Conservation (phyloP, 2,888 invertebrate species). For the Pandemis heparana region DNA sequence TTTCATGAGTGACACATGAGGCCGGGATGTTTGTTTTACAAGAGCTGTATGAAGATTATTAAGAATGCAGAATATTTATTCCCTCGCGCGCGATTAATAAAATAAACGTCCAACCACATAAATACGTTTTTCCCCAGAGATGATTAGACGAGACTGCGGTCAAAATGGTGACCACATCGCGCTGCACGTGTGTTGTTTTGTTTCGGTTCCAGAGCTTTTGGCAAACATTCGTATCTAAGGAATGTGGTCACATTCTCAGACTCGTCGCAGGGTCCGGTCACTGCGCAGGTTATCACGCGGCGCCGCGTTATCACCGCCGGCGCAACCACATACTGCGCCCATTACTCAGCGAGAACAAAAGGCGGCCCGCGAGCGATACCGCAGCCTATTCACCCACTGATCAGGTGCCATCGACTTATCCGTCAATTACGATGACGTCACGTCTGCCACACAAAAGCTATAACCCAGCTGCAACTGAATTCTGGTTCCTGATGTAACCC, state of each 20-base stretch:
- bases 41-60: background rate
- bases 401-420: conserved; percentile 31
- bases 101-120: background rate
- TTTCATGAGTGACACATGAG: background rate
- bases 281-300: conserved; percentile 57
- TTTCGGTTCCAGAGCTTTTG: conserved; percentile 20
- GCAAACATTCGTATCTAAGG: conserved; percentile 27
- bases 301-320: conserved; percentile 59
- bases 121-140: conserved; percentile 2
- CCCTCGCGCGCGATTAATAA: background rate
- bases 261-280: conserved; percentile 38
- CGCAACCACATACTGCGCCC: conserved; percentile 57
- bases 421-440: conserved; percentile 14
- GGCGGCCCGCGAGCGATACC: conserved; percentile 17
- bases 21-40: background rate
- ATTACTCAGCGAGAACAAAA: conserved; percentile 57
- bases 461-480: background rate
- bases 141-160: background rate
- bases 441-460: background rate
- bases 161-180: conserved; percentile 10
- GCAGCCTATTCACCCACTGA: conserved; percentile 27
- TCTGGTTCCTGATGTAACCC: conserved; percentile 8
- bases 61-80: background rate
- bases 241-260: conserved; percentile 40
- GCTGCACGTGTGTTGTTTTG: conserved; percentile 17